Conservation (phyloP, 2,888 invertebrate genomes). For the Plebejus melissa region DNA sequence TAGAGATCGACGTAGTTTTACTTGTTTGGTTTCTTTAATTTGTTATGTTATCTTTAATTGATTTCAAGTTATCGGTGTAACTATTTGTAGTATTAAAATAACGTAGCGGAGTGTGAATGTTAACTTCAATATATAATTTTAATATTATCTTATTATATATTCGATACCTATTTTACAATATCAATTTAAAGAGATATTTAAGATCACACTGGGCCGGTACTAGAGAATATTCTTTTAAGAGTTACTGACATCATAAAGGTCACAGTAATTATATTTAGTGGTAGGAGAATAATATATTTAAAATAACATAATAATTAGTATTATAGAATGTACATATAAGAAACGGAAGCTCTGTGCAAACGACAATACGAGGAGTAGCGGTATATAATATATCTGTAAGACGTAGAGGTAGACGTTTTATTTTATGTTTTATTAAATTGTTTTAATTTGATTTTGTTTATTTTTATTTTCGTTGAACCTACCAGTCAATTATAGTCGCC, state of each 20-base stretch:
- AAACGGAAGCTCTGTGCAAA: constrained; percentile 51
- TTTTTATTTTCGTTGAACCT: constrained; percentile 50
- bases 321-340: constrained; percentile 33
- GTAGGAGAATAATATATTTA: neutral
- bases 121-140: neutral
- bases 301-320: neutral
- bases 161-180: neutral
- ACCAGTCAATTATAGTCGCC: constrained; percentile 67
- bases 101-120: neutral
- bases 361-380: constrained; percentile 54
- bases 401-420: constrained; percentile 30
- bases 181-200: neutral
- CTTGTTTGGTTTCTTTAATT: neutral
- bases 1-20: neutral
- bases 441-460: constrained; percentile 39
- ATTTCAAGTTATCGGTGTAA: neutral
- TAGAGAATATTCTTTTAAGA: neutral
- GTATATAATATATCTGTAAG: constrained; percentile 34
- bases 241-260: neutral
- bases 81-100: neutral
- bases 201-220: neutral
- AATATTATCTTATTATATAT: neutral
- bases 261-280: neutral
- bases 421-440: constrained; percentile 39
- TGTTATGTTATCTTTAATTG: neutral